Evolutionary conservation across 1,140 invertebrate genomes (phyloP), one percentile per base, ranked within the genome.

Genomic region (Sycophila sp.): DNA sequence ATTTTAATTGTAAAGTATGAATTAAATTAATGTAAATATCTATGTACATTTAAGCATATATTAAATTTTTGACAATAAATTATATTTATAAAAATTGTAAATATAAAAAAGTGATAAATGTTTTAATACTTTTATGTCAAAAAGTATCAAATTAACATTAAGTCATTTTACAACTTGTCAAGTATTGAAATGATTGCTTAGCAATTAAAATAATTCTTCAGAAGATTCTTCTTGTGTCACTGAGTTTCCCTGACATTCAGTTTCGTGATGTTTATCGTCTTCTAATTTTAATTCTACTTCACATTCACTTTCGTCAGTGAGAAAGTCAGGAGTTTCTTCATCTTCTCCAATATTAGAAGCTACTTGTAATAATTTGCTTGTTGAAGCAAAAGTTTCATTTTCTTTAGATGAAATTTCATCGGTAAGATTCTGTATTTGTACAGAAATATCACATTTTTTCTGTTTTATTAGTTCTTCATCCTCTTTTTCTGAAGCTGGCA

Each of bases 181-280:
- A 47, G 40, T 47, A 30, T 30, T 30, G 8, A 28, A 8, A 42
- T 19, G 10, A 26, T 28, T 45, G 26, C 15, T 51, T 26, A 42
- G 22, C 7, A 66, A 10, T 30, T 42, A 38, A 55, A 69, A 69
- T 58, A 69, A 55, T 24, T 69, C 66, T 55, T 62, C 58, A 19
- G 59, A 70, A 22, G 53, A 36, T 34, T 63, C 42, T 58, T 70
- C 59, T 34, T 69, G 38, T 26, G 7, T 30, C 36, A 34, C 38
- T 38, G 1, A 22, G 17, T n/a, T 24, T 60, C 17, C 13, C 17
- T 40, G 13, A 30, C n/a, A 26, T 36, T 28, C 15, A 32, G 71
- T 36, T 24, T 76, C 70, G 11, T 77, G 71, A 5, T 47, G 55
- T 40, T 70, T 70, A 22, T 75, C 69, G 49, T 76, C 71, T 22